These are phyloP conservation scores for Orchesella flavescens DNA, from an alignment of 2,888 invertebrate species.

Conservation along the genomic window DNA sequence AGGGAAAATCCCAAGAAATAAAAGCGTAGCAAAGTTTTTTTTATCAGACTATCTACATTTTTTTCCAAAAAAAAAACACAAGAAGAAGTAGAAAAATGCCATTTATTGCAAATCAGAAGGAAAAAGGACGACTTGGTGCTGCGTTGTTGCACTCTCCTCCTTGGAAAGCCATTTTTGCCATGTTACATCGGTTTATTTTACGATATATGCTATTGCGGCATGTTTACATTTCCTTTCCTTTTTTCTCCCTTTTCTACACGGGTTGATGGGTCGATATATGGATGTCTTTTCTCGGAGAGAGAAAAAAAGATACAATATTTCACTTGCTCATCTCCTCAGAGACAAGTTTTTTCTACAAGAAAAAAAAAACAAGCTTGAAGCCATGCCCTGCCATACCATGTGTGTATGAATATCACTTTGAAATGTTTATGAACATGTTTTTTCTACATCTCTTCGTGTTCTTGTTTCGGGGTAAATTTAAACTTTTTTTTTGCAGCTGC, in stretches of 20 bases:
- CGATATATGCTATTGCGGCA: not conserved
- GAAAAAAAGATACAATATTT: no score
- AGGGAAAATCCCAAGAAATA: not conserved
- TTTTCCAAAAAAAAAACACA: no score
- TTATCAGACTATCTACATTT: not conserved
- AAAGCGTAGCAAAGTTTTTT: not conserved
- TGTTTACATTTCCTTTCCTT: not conserved
- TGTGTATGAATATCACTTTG: not conserved
- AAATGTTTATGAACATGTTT: not conserved
- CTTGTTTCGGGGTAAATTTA: no score
- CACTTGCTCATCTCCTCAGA: conserved; percentile 6
- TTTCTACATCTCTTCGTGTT: no score
- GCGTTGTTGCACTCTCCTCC: not conserved
- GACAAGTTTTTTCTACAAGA: not conserved
- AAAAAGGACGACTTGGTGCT: not conserved
- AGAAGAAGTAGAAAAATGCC: not conserved
- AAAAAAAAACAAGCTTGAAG: not conserved
- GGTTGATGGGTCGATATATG: conserved; percentile 5
- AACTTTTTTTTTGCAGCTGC: conserved; percentile 30
- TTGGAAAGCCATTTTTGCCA: not conserved
- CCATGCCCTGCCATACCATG: not conserved
- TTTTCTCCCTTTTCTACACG: not conserved
- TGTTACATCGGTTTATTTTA: not conserved
- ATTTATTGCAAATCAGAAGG: conserved; percentile 18
- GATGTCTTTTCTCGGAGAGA: not conserved